Percentiles rank a stretch among this genome's conserved stretches.
phyloP scores from a whole-genome alignment of 37 sponge, comb jelly and placozoan species.

The Hormiphora californensis region DNA sequence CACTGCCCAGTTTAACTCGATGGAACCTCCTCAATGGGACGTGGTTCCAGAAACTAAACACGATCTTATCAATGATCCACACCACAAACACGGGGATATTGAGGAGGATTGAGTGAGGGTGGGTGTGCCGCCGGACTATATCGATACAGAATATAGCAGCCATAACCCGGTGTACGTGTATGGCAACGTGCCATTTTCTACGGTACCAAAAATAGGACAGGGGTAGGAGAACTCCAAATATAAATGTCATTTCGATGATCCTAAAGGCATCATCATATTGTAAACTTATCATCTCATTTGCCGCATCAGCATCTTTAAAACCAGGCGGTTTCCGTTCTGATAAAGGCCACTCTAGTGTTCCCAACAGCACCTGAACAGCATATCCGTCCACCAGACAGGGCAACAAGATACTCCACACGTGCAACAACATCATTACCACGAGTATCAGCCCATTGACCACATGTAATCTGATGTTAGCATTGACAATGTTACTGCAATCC shows the following conservation, averaged over 20 bases:
- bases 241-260: slow-evolving; percentile 16
- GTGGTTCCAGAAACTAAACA: neutral
- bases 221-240: neutral
- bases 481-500: slow-evolving; percentile 45
- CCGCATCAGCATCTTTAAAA: slow-evolving; percentile 25
- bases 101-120: slow-evolving; percentile 29
- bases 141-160: slow-evolving; percentile 32
- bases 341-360: slow-evolving; percentile 12
- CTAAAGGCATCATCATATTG: slow-evolving; percentile 30
- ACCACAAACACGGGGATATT: slow-evolving; percentile 14
- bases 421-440: neutral
- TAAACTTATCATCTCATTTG: neutral
- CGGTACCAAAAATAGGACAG: slow-evolving; percentile 10
- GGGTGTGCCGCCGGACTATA: slow-evolving; percentile 33
- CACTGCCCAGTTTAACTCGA: neutral
- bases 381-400: slow-evolving; percentile 37
- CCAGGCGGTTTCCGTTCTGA: slow-evolving; percentile 23
- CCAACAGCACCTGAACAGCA: slow-evolving; percentile 13
- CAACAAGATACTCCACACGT: slow-evolving; percentile 40
- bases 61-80: neutral
- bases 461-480: slow-evolving; percentile 12
- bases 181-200: slow-evolving; percentile 3
- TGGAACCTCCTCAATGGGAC: neutral
- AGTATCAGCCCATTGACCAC: neutral
- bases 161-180: slow-evolving; percentile 24